Evolutionary conservation across 2,888 invertebrate species (phyloP), one percentile per base, ranked within the genome.

Genomic region (Myathropa florea): DNA sequence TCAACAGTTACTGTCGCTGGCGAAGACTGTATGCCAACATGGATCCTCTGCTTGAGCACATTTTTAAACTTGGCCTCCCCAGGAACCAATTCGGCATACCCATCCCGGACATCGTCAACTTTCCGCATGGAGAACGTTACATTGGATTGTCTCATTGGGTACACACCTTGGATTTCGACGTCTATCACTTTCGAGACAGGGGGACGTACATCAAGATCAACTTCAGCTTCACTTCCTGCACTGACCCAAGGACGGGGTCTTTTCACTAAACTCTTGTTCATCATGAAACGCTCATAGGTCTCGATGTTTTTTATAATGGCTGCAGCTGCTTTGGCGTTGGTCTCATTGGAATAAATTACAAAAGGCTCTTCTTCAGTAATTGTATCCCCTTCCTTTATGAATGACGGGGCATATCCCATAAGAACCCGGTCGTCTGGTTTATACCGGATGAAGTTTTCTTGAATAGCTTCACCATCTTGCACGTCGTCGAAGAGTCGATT

Each of bases 401-500:
- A 94, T 1, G 95, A 94, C 0, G 95, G 94, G 3, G 95, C 94
- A 89, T 95, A 96, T 0, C 96, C 96, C 78, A 96, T 91, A 0
- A 96, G 91, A 1, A 93, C 83, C 10, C 95, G 90, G 28, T 93
- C 91, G 0, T 94, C 93, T 4, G 90, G 89, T 71, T 90, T 89
- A 28, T 89, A 91, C 0, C 90, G 91, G 76, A 93, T 91, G 68
- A 95, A 90, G 21, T 92, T 90, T 18, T 93, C 91, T 80, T 91
- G 92, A 6, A 94, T 77, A 3, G 91, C 88, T 24, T 91, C 92
- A 33, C 94, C 93, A 77, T 94, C 94, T 0, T 94, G 93, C 0
- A 93, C 85, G 84, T 94, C 90, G 33, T 92, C 91, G 26, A 92
- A 90, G 3, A 96, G 93, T 71, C 94, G 93, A 89, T 96, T 95